Conservation (phyloP, 2,888 invertebrate genomes). For the Coecobrya sp. region DNA sequence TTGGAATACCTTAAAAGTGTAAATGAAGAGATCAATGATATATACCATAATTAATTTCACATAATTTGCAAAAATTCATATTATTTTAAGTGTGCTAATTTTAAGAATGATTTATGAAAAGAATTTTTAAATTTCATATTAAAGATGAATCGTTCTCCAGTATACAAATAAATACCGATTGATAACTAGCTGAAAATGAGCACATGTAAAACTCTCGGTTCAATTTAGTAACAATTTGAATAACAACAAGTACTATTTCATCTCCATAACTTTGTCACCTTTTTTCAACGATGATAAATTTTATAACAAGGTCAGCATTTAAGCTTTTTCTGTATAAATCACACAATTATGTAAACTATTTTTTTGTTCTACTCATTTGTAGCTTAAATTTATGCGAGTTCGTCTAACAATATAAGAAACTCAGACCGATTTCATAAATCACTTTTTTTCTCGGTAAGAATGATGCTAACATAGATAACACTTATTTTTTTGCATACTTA, state of each 20-base stretch:
- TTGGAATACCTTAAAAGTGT: neutral
- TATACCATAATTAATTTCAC: neutral
- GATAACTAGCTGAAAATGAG: neutral
- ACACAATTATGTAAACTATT: neutral
- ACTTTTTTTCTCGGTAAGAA: constrained; percentile 24
- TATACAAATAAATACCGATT: neutral
- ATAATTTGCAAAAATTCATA: neutral
- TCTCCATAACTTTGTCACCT: neutral
- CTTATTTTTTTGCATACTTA: neutral
- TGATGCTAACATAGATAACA: neutral
- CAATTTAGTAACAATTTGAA: constrained; percentile 1
- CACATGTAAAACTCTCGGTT: constrained; percentile 22
- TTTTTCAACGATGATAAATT: neutral
- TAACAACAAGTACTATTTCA: constrained; percentile 11
- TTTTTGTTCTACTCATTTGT: neutral
- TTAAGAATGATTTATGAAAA: neutral
- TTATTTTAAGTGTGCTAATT: neutral
- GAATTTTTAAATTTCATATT: too few species aligned
- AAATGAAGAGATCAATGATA: neutral
- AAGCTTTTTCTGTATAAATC: constrained; percentile 27
- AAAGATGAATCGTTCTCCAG: neutral
- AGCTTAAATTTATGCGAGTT: constrained; percentile 5
- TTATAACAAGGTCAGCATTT: neutral
- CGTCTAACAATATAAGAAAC: constrained; percentile 12
- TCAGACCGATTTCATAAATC: constrained; percentile 45